These are phyloP conservation scores for Diorhabda elongata DNA, from an alignment of 1,140 invertebrate genomes.

Conservation along the genomic window DNA sequence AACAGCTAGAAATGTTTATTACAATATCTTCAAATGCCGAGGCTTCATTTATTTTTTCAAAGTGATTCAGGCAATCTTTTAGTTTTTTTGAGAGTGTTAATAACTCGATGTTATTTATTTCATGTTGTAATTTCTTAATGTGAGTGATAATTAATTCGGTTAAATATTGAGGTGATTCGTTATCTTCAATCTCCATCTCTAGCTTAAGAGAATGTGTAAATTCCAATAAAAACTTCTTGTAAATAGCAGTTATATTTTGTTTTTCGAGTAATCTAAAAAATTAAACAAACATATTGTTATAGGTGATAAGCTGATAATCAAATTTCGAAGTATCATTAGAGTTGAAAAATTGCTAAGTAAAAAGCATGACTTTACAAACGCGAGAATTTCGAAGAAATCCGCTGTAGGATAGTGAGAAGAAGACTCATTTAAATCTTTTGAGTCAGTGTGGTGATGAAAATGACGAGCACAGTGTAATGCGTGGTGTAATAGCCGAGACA, in stretches of 20 bases:
- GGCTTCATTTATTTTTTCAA: background rate
- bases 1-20: conserved; percentile 26
- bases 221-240: conserved; percentile 6
- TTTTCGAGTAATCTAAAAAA: conserved; percentile 7
- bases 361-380: too few relatives aligned
- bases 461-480: too few relatives aligned
- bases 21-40: background rate
- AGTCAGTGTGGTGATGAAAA: too few relatives aligned
- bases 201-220: background rate
- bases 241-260: background rate
- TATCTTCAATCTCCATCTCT: background rate
- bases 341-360: background rate
- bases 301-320: too few relatives aligned
- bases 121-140: background rate
- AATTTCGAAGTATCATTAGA: too few relatives aligned
- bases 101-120: background rate
- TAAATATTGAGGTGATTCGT: background rate
- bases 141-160: too few relatives aligned
- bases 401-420: too few relatives aligned
- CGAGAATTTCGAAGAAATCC: too few relatives aligned
- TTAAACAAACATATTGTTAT: background rate
- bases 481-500: too few relatives aligned
- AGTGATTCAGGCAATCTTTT: background rate
- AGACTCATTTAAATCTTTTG: too few relatives aligned
- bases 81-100: background rate